Evolutionary conservation across 2,113 vertebrate genomes (phyloP), one percentile per base, ranked within the genome.

Genomic region (Chrysochloris asiatica): DNA sequence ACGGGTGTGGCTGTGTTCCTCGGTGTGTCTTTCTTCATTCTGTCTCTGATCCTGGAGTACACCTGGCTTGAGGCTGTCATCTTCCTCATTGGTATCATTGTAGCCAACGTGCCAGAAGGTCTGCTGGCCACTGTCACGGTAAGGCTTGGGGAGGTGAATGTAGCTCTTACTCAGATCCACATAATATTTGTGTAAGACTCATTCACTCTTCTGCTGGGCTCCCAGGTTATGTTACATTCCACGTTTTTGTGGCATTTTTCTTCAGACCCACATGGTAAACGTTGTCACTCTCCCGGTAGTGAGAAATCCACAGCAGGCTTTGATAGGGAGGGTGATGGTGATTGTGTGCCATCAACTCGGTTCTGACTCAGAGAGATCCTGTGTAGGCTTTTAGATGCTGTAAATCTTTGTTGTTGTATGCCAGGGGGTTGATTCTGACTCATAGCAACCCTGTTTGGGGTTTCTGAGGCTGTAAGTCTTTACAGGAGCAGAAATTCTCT

Each of bases 71-170:
- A 98, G 69, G 98, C 98, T 0, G 98, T 98, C 52, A 98, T 98
- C 89, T 98, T 98, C 95, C 98, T 98, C 75, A 98, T 98, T 0
- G 98, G 98, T 6, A 98, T 98, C 96, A 98, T 98, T 54, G 98
- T 98, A 3, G 98, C 98, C 91, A 98, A 98, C 0, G 98, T 98
- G 67, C 98, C 98, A 0, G 98, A 98, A 56, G 98, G 98, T 22
- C 87, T 98, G 94, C 97, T 98, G 87, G 98, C 98, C 89, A 98
- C 98, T 0, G 98, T 98, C 93, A 98, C 98, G 73, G 98, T 98
- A 88, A 97, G 65, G 82, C n/a, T 0, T 19, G 36, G 17, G 8
- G 2, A 47, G 30, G 36, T 24, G 0, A 3, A 0, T 13, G 10
- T 14, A 2, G 0, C 81, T 38, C 38, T n/a, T 9, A 0, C 11